These are phyloP conservation scores for Eptesicus fuscus DNA, from an alignment of 2,113 vertebrate species.

Conservation along the genomic window DNA sequence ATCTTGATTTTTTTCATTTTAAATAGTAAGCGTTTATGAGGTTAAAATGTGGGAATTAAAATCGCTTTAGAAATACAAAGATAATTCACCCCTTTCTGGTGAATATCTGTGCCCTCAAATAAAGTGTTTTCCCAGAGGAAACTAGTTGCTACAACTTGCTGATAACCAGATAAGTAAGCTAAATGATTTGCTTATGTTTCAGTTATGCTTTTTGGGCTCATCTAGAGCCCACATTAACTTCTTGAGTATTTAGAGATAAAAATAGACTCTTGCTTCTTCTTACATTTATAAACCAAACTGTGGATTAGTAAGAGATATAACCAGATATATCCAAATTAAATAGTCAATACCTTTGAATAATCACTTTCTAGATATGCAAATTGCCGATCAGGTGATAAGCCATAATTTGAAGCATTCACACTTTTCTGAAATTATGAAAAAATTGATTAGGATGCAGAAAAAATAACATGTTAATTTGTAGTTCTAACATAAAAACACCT, in stretches of 20 bases:
- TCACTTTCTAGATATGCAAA: conserved; percentile 94
- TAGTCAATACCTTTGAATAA: conserved; percentile 90
- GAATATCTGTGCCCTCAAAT: background rate
- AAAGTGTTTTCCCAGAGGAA: background rate
- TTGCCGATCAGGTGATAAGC: conserved; percentile 88
- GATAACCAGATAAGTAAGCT: background rate
- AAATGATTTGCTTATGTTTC: background rate
- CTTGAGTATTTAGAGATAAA: conserved; percentile 20
- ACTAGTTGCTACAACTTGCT: background rate
- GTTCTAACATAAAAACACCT: background rate
- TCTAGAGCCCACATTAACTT: background rate
- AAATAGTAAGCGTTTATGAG: background rate
- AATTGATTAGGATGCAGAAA: conserved; percentile 63
- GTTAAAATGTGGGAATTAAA: conserved; percentile 1
- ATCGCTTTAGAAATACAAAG: background rate
- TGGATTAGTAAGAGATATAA: conserved; percentile 12
- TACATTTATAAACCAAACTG: background rate
- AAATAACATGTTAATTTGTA: background rate
- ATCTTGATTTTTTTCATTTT: background rate
- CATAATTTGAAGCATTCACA: conserved; percentile 90
- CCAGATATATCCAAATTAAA: conserved; percentile 21
- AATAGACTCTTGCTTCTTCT: background rate
- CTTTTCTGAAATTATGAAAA: conserved; percentile 84
- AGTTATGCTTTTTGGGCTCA: background rate
- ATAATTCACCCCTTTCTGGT: background rate